Evolutionary conservation across 1,140 invertebrate genomes (phyloP).

Genomic region (Neodiprion fabricii): DNA sequence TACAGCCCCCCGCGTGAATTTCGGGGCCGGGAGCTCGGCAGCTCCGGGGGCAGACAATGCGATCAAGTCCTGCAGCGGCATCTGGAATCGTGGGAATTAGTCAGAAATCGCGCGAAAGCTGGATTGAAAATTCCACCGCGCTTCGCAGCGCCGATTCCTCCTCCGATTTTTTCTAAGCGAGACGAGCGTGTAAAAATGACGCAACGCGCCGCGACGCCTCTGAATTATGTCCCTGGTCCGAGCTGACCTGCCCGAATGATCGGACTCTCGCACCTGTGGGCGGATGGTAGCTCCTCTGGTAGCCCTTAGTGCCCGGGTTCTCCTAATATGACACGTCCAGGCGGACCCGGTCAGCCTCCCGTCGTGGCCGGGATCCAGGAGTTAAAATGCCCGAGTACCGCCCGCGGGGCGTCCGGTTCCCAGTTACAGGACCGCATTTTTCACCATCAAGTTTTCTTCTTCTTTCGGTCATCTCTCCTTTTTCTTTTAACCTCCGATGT

Average conservation of each 20-base stretch:
- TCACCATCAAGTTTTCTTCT: not conserved
- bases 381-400: conserved; percentile 34
- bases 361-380: conserved; percentile 31
- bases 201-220: not conserved
- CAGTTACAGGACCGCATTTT: conserved; percentile 28
- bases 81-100: too few species aligned
- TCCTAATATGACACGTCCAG: conserved; percentile 40
- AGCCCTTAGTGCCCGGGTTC: conserved; percentile 23
- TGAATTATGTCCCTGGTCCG: not conserved
- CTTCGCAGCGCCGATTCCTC: too few species aligned
- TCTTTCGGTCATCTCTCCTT: conserved; percentile 6
- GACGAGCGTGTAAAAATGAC: not conserved
- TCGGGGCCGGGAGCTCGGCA: too few species aligned
- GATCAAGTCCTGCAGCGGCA: too few species aligned
- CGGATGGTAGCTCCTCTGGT: not conserved
- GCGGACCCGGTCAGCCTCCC: conserved; percentile 32
- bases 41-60: too few species aligned
- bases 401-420: conserved; percentile 26
- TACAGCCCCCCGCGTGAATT: not conserved
- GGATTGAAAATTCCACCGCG: too few species aligned
- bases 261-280: not conserved
- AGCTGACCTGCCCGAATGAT: conserved; percentile 1
- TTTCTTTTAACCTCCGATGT: conserved; percentile 14
- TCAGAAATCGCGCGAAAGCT: too few species aligned
- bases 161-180: too few species aligned